phyloP scores from a whole-genome alignment of 2,888 invertebrate genomes.

The Mactromeris polynyma region DNA sequence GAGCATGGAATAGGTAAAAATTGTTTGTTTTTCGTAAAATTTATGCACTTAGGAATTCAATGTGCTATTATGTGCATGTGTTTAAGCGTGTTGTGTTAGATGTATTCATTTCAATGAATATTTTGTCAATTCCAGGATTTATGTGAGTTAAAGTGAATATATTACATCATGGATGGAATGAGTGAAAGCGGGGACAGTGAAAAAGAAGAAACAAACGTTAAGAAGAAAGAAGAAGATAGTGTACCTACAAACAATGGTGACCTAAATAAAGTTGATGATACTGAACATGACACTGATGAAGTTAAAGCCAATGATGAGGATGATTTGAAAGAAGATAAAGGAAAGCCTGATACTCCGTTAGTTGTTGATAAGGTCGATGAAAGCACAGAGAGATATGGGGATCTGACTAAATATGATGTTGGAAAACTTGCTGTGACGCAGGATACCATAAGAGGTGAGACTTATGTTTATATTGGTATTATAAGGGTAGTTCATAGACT shows the following conservation, averaged over 20 bases:
- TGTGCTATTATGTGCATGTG: background rate
- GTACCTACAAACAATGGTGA: background rate
- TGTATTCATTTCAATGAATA: background rate
- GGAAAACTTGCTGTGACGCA: background rate
- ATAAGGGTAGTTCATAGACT: no score
- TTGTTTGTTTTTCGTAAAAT: background rate
- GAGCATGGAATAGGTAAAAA: background rate
- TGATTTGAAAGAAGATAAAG: background rate
- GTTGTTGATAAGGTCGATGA: constrained; percentile 5
- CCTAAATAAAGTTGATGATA: no score
- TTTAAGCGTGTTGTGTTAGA: background rate
- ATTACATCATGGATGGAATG: background rate
- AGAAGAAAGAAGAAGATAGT: background rate
- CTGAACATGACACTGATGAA: background rate
- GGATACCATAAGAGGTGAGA: constrained; percentile 21
- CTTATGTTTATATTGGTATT: background rate
- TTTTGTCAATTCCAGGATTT: background rate
- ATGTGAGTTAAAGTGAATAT: background rate
- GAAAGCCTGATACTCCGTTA: background rate
- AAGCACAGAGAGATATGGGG: constrained; percentile 23
- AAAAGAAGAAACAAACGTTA: background rate
- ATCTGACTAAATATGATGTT: constrained; percentile 15
- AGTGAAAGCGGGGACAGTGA: background rate
- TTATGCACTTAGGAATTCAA: background rate
- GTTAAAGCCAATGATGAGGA: background rate